Percentiles rank a stretch among this genome's conserved stretches.
Conservation (phyloP, 2,113 vertebrate species). For the Halichoerus grypus region DNA sequence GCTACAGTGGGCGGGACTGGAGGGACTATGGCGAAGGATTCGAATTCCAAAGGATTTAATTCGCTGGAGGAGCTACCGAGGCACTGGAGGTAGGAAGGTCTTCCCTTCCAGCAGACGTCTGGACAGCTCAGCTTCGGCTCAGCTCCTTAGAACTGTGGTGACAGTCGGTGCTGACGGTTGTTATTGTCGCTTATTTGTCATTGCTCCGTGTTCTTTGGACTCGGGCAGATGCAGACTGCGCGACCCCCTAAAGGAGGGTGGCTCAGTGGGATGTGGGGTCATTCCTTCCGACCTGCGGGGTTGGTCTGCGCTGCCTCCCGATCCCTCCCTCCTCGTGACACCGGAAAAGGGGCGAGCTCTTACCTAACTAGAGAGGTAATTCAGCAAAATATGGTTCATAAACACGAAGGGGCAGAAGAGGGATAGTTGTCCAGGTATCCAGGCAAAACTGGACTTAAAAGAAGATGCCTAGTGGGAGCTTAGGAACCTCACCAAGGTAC, state of each 20-base stretch:
- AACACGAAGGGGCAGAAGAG: background rate
- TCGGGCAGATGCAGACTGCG: background rate
- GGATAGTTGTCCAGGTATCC: background rate
- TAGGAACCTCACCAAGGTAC: background rate
- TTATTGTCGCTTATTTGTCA: background rate
- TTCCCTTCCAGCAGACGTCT: fast-evolving
- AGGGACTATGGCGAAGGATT: background rate
- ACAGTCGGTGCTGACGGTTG: background rate
- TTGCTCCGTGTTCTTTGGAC: background rate
- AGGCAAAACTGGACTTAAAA: background rate
- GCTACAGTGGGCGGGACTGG: background rate
- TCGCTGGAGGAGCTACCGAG: fast-evolving
- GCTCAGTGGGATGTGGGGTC: background rate
- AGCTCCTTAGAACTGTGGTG: background rate
- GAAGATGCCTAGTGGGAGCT: background rate
- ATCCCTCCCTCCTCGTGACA: background rate
- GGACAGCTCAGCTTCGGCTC: background rate
- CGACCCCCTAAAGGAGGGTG: background rate
- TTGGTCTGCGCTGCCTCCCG: background rate
- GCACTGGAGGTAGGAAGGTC: background rate
- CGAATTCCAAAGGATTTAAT: background rate
- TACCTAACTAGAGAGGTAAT: background rate
- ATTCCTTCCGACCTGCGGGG: too few species aligned
- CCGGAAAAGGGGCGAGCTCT: background rate
- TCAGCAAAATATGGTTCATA: background rate